Evolutionary conservation across 2,888 invertebrate species (phyloP).

Genomic region (Agrotis segetum): DNA sequence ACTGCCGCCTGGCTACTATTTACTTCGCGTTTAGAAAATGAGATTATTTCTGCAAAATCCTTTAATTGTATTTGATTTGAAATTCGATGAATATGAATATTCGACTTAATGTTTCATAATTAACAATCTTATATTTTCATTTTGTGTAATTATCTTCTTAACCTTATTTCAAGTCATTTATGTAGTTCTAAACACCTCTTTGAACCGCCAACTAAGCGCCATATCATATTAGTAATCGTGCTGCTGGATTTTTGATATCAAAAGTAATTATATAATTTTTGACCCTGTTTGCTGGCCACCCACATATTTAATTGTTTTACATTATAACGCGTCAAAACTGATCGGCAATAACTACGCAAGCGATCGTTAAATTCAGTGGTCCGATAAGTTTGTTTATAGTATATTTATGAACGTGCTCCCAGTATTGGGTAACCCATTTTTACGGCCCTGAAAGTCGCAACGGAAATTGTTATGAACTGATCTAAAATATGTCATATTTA

Average conservation of each 20-base stretch:
- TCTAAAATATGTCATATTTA: slow-evolving; percentile 29
- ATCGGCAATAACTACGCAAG: slow-evolving; percentile 62
- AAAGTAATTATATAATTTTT: slow-evolving; percentile 10
- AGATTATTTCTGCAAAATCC: background rate
- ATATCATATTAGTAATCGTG: background rate
- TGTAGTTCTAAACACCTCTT: background rate
- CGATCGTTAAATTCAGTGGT: slow-evolving; percentile 67
- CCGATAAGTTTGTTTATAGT: slow-evolving; percentile 76
- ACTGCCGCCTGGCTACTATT: background rate
- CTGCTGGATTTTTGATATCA: slow-evolving; percentile 12
- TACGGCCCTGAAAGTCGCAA: slow-evolving; percentile 60
- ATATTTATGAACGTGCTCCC: slow-evolving; percentile 71
- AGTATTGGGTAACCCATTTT: slow-evolving; percentile 71
- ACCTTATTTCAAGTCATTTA: too few species aligned
- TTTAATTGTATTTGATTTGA: too few species aligned
- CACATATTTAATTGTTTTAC: slow-evolving; percentile 51
- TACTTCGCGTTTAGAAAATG: background rate
- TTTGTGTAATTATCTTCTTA: too few species aligned
- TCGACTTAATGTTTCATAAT: too few species aligned
- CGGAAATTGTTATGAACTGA: slow-evolving; percentile 69
- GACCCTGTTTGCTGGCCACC: slow-evolving; percentile 22
- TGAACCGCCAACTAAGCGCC: background rate
- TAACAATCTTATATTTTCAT: too few species aligned
- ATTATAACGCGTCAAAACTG: slow-evolving; percentile 58
- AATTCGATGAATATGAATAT: too few species aligned